Evolutionary conservation across 2,113 vertebrate species (phyloP).

Genomic region (Limanda limanda): DNA sequence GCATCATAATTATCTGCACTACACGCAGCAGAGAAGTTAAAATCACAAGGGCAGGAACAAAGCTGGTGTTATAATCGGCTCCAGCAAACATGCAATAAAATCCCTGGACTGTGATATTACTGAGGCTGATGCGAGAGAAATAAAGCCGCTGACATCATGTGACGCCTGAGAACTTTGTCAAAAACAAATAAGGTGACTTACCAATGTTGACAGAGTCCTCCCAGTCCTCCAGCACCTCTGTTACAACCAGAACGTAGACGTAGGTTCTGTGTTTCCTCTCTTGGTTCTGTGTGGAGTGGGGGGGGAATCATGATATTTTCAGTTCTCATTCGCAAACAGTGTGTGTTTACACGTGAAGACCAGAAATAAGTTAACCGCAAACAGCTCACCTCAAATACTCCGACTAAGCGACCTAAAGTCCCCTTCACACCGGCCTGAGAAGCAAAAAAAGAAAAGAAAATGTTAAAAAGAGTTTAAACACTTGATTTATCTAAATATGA

Average conservation of each 20-base stretch:
- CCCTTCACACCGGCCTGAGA: conserved; percentile 97
- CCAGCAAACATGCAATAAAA: conserved; percentile 25
- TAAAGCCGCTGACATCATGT: conserved; percentile 42
- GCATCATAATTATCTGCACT: conserved; percentile 16
- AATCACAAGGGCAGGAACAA: conserved; percentile 35
- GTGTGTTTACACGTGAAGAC: conserved; percentile 22
- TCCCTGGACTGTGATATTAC: conserved; percentile 20
- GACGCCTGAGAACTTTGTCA: conserved; percentile 41
- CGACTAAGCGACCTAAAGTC: conserved; percentile 95
- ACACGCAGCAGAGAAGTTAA: neutral
- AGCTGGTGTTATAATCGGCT: conserved; percentile 30
- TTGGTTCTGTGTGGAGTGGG: conserved; percentile 85
- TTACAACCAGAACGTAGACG: conserved; percentile 97
- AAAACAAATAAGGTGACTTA: conserved; percentile 72
- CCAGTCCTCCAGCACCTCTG: conserved; percentile 97
- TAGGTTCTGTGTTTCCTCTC: conserved; percentile 98
- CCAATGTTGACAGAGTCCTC: conserved; percentile 98
- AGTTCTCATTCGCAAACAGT: neutral
- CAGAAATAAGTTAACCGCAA: conserved; percentile 56
- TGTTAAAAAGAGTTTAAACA: neutral
- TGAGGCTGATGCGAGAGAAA: neutral
- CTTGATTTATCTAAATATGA: neutral
- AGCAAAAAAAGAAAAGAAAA: neutral
- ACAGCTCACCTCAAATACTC: conserved; percentile 95
- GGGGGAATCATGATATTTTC: neutral